A percentile compares a stretch with the other conserved stretches of the same genome.
phyloP scores from a whole-genome alignment of 2,113 vertebrate species.

The Atherinomorus stipes region DNA sequence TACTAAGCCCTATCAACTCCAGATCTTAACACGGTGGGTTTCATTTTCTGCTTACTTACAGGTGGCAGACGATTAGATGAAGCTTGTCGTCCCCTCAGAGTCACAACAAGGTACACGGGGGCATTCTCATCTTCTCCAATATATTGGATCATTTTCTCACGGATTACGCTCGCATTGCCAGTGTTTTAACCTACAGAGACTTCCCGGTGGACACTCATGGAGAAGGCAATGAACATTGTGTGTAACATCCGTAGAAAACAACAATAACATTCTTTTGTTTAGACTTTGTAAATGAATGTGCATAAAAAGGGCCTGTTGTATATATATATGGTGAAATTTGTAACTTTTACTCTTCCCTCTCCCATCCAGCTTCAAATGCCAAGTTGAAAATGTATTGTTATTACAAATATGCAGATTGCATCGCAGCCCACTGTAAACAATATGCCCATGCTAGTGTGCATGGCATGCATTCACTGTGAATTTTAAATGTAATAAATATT shows the following conservation, averaged over 20 bases:
- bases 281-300: constrained; percentile 53
- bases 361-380: constrained; percentile 34
- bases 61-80: constrained; percentile 37
- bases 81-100: constrained; percentile 30
- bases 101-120: constrained; percentile 28
- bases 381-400: constrained; percentile 30
- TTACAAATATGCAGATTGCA: constrained; percentile 39
- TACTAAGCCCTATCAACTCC: constrained; percentile 20
- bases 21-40: constrained; percentile 22
- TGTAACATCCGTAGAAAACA: constrained; percentile 20
- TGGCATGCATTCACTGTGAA: constrained; percentile 54
- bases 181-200: constrained; percentile 45
- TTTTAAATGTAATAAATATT: constrained; percentile 64
- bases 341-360: constrained; percentile 34
- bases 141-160: constrained; percentile 24
- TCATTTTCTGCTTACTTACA: constrained; percentile 62
- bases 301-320: constrained; percentile 47
- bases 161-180: constrained; percentile 38
- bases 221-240: constrained; percentile 38
- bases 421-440: constrained; percentile 32
- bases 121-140: constrained; percentile 38
- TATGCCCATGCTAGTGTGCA: constrained; percentile 54
- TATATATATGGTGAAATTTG: constrained; percentile 41
- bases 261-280: constrained; percentile 49
- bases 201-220: constrained; percentile 21